These are phyloP conservation scores for Syngnathus rostellatus DNA, from an alignment of 2,797 vertebrate species.

Conservation along the genomic window DNA sequence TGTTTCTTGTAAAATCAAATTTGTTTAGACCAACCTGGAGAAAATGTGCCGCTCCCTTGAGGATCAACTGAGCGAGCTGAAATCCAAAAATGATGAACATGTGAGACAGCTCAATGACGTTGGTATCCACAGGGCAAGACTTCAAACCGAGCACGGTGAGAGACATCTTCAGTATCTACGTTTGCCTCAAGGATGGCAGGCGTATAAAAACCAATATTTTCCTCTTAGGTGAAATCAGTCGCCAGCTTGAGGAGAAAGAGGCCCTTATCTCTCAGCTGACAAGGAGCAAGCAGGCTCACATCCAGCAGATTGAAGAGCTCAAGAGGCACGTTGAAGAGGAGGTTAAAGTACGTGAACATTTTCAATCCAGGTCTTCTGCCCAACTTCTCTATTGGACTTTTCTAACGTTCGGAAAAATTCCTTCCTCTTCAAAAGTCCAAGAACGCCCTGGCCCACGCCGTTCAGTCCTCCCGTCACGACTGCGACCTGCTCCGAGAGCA, in stretches of 20 bases:
- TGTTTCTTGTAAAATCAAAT: background rate
- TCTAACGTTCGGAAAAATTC: background rate
- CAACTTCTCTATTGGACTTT: background rate
- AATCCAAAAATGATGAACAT: slow-evolving; percentile 66
- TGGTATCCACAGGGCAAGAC: slow-evolving; percentile 36
- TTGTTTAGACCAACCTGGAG: slow-evolving; percentile 67
- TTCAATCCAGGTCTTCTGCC: background rate
- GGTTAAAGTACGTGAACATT: slow-evolving; percentile 64
- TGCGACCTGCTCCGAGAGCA: slow-evolving; percentile 77
- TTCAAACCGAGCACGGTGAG: slow-evolving; percentile 49
- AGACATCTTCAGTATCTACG: background rate
- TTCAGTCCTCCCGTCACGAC: slow-evolving; percentile 75
- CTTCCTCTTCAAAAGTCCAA: slow-evolving; percentile 60
- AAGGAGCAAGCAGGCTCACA: slow-evolving; percentile 71
- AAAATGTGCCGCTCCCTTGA: slow-evolving; percentile 70
- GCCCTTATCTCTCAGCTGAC: slow-evolving; percentile 74
- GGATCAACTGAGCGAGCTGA: slow-evolving; percentile 71
- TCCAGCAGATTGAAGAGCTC: slow-evolving; percentile 75
- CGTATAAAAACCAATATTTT: background rate
- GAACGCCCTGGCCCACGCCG: slow-evolving; percentile 70
- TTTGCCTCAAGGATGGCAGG: background rate
- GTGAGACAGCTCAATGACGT: slow-evolving; percentile 67
- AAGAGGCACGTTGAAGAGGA: slow-evolving; percentile 80
- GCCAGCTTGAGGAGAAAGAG: slow-evolving; percentile 77
- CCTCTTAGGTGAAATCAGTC: slow-evolving; percentile 66